Base-by-base conservation (phyloP, 2,113 vertebrate genomes). In the Apteryx owenii region DNA sequence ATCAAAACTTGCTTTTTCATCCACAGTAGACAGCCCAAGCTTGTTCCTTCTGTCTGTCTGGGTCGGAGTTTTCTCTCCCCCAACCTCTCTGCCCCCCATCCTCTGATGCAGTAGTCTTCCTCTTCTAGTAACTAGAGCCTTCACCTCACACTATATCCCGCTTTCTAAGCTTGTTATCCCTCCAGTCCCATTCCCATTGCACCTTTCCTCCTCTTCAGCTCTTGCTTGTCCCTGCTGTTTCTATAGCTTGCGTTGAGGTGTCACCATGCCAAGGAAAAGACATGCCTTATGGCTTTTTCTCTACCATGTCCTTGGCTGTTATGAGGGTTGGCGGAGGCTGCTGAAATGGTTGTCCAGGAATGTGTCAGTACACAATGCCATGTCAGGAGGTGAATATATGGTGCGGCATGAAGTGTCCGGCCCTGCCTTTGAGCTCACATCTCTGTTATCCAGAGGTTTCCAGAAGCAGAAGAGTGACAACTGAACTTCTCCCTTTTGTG, bases 41-140 rank as follows among this genome's bases (percentile, higher is more conserved):
- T 46, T 40, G 36, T 29, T 48, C 36, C 40, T 78, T 65, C 53
- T 58, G 68, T 60, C 4, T 2, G 28, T 33, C 46, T 18, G 46
- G 17, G 33, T 7, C 16, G 22, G 33, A 51, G 15, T 50, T 15
- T 18, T 66, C 46, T n/a, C 50, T 33, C 18, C 12, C 19, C 38
- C 28, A 60, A 17, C 7, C 12, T 42, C 28, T 83, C 29, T 53
- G 78, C 61, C 21, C 18, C 60, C 12, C 19, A 44, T 61, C 19
- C 20, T 54, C 23, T 2, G 0, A 26, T 22, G 26, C 16, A 54
- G 31, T 23, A 85, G 25, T 5, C 4, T 2, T 40, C 2, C 2
- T 78, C 28, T 53, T 42, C 28, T 64, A 23, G 19, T 23, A 82
- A 58, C 17, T 14, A 36, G 29, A 42, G 46, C 38, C 33, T 66